These are phyloP conservation scores for Yponomeuta sedellus DNA, from an alignment of 2,888 invertebrate genomes.

Conservation along the genomic window DNA sequence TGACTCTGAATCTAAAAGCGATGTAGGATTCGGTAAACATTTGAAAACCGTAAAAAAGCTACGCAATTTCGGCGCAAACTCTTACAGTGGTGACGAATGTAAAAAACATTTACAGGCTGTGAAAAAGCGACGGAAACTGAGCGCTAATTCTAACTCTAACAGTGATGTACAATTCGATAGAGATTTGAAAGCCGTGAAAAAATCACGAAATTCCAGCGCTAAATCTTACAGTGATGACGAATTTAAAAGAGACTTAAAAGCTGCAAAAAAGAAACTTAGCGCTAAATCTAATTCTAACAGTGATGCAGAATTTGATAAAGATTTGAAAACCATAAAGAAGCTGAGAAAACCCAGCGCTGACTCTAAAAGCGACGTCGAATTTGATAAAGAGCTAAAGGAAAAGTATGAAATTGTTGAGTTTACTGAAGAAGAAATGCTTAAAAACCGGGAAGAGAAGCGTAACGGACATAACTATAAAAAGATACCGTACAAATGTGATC, in stretches of 20 bases:
- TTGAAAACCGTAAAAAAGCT: no score
- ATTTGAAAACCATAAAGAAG: conserved; percentile 1
- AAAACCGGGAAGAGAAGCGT: conserved; percentile 42
- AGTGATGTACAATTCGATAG: conserved; percentile 15
- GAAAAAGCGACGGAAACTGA: conserved; percentile 1
- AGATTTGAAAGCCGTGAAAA: neutral
- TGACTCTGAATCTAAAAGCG: no score
- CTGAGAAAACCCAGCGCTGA: neutral
- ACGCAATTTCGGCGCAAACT: no score
- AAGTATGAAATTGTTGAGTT: conserved; percentile 37
- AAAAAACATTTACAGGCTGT: neutral
- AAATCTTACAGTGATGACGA: neutral
- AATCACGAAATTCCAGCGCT: no score
- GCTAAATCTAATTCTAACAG: no score
- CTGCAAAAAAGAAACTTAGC: no score
- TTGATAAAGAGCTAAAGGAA: conserved; percentile 21
- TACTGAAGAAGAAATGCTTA: conserved; percentile 43
- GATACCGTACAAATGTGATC: conserved; percentile 50
- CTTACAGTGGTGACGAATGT: conserved; percentile 8
- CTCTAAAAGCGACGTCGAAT: conserved; percentile 19
- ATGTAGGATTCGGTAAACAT: conserved; percentile 14
- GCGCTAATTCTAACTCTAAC: neutral
- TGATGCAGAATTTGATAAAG: no score
- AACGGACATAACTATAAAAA: conserved; percentile 52
- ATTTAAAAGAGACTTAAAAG: neutral